These are phyloP conservation scores for Arion vulgaris DNA, from an alignment of 1,140 invertebrate species.

Conservation along the genomic window DNA sequence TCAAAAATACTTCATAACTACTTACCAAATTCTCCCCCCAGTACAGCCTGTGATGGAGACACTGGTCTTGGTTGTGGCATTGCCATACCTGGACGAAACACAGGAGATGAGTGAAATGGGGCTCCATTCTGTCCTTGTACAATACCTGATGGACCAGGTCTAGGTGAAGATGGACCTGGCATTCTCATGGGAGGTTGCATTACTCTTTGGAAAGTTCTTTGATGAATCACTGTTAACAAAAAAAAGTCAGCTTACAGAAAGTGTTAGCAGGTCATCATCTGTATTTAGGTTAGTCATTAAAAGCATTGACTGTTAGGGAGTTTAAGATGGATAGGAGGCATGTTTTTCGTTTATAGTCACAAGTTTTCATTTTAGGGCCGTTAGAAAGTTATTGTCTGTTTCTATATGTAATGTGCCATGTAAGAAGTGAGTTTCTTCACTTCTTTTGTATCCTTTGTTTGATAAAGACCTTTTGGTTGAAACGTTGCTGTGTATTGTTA, in stretches of 20 bases:
- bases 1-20: neutral
- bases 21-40: neutral
- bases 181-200: neutral
- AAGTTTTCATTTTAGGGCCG: too few relatives aligned
- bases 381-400: too few relatives aligned
- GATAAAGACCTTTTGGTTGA: too few relatives aligned
- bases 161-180: neutral
- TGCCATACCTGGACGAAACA: neutral
- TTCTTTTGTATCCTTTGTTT: too few relatives aligned
- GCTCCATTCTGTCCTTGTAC: neutral
- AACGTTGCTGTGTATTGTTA: too few relatives aligned
- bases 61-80: neutral
- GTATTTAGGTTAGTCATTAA: too few relatives aligned
- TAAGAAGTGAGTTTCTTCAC: too few relatives aligned
- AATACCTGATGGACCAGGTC: neutral
- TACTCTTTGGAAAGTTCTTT: neutral
- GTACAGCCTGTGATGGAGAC: neutral
- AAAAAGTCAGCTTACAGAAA: neutral
- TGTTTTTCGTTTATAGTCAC: too few relatives aligned
- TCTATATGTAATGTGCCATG: too few relatives aligned
- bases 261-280: too few relatives aligned
- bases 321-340: too few relatives aligned
- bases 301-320: too few relatives aligned
- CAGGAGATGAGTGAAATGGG: neutral
- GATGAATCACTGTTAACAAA: constrained; percentile 11